These are phyloP conservation scores for Stigmatopora argus DNA, from an alignment of 2,113 vertebrate species.

Conservation along the genomic window DNA sequence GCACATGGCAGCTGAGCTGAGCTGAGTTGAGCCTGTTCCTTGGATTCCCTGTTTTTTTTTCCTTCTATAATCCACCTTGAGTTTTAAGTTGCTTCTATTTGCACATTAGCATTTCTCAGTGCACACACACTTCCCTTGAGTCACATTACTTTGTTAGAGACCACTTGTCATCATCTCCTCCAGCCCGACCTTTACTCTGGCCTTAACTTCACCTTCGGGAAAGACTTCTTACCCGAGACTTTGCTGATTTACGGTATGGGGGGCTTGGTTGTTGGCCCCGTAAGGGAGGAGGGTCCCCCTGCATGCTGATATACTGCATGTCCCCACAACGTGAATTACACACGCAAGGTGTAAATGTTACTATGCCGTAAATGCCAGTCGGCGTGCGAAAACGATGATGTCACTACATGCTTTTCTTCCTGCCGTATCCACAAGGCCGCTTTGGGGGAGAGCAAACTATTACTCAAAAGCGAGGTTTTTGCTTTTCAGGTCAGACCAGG, in stretches of 20 bases:
- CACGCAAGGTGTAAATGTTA: constrained; percentile 14
- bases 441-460: not conserved
- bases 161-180: constrained; percentile 2
- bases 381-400: constrained; percentile 25
- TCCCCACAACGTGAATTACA: not conserved
- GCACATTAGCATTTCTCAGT: not conserved
- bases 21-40: constrained; percentile 5
- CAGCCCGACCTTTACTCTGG: not conserved
- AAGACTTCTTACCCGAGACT: not conserved
- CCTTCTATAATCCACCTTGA: constrained; percentile 22
- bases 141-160: constrained; percentile 2
- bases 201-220: constrained; percentile 5
- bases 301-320: constrained; percentile 1
- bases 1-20: constrained; percentile 6
- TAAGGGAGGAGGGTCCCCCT: not conserved
- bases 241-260: constrained; percentile 3
- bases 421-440: constrained; percentile 9
- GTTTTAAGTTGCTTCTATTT: constrained; percentile 6
- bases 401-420: constrained; percentile 26
- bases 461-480: not conserved
- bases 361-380: constrained; percentile 28
- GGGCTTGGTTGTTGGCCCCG: constrained; percentile 1
- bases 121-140: not conserved
- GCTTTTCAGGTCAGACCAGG: constrained; percentile 16
- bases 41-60: not conserved